A percentile compares a stretch with the other conserved stretches of the same genome.
Evolutionary conservation across 2,888 invertebrate genomes (phyloP).

Genomic region (Salpingus planirostris): DNA sequence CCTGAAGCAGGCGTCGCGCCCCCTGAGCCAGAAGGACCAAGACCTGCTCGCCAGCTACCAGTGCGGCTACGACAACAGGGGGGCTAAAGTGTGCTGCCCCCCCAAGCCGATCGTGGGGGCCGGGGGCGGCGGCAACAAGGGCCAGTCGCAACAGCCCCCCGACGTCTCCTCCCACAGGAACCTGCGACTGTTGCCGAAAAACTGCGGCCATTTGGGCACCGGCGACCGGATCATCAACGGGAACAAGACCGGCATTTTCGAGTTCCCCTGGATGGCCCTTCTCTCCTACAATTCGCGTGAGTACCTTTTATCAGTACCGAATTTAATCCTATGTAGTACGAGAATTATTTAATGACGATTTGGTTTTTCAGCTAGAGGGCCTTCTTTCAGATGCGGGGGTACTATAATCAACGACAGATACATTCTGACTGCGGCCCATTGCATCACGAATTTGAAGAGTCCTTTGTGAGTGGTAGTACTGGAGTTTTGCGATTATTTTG

Average conservation of each 20-base stretch:
- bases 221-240: constrained; percentile 51
- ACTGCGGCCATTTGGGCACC: constrained; percentile 50
- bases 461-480: constrained; percentile 24
- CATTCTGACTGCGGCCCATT: constrained; percentile 53
- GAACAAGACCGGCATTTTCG: constrained; percentile 49
- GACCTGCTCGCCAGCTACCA: constrained; percentile 16
- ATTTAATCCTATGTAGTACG: no score
- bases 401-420: constrained; percentile 47
- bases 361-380: constrained; percentile 25
- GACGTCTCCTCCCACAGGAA: constrained; percentile 38
- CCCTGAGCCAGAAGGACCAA: constrained; percentile 12
- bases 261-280: constrained; percentile 71
- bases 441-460: constrained; percentile 36
- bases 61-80: constrained; percentile 38
- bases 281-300: constrained; percentile 46
- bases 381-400: constrained; percentile 42
- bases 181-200: constrained; percentile 33
- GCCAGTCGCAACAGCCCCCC: constrained; percentile 21
- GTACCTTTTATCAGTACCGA: no score
- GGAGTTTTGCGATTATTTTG: neutral
- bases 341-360: constrained; percentile 1
- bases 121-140: neutral
- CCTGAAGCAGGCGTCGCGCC: constrained; percentile 17
- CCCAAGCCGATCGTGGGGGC: constrained; percentile 5
- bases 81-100: constrained; percentile 27